Base-by-base conservation (phyloP, 2,888 invertebrate species). In the Odontocolon sp. region DNA sequence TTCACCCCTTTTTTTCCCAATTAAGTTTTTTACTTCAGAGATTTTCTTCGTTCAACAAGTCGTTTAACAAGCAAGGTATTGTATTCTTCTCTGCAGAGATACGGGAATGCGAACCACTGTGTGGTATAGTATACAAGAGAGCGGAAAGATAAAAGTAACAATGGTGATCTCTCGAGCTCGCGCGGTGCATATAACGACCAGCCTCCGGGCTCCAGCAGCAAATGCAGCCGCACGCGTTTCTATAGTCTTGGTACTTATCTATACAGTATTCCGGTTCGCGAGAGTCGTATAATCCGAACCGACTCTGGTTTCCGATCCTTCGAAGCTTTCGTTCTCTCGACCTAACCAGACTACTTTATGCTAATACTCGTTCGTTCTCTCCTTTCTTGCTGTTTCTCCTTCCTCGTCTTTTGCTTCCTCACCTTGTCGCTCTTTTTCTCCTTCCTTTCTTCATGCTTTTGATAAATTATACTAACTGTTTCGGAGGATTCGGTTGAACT, bases 271-370 rank as follows among this genome's bases (percentile, higher is more conserved):
- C 64, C 50, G 64, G 64, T 64, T 50, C 50, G 47, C 38, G 26
- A 64, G 21, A 38, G 33, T 47, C 61, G 33, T 16, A 40, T 57
- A 57, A 21, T 33, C 36, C 26, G 23, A 38, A 23, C 50, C 47
- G 64, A 64, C 50, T 64, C 64, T 50, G 33, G 64, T 64, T 64
- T 16, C 26, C 36, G 64, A 64, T 50, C 50, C 50, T 23, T 50
- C 64, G 31, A 50, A 16, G 36, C 64, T 36, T 21, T 64, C 50
- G 50, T 36, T 50, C 50, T 40, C 52, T 61, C 47, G 56, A 31
- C 61, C 67, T 70, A 71, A 75, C 69, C 66, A 77, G 69, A 72
- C 79, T 80, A 81, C 81, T 82, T 84, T 83, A 83, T 84, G 84
- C 82, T 84, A 84, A 84, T 84, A 78, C 78, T 23, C 50, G 57